Evolutionary conservation across 1,140 invertebrate species (phyloP), one percentile per base, ranked within the genome.

Genomic region (Sarcophaga bullata): DNA sequence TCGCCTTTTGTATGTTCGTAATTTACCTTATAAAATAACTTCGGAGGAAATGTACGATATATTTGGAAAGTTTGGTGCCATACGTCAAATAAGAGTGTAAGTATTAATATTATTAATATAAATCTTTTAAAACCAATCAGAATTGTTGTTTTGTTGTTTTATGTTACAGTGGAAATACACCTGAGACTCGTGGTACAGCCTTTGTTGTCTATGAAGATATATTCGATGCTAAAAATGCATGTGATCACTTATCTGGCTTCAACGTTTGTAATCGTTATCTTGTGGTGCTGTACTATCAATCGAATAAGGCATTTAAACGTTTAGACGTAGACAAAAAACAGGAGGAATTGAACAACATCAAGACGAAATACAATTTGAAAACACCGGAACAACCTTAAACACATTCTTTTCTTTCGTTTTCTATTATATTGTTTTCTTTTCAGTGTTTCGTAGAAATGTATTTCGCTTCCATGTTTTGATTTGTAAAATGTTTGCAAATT

Each of bases 31-130:
- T 88, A 99, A 99, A 93, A 99, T 99, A 81, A 99, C 98, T 80
- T 97, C 97, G n/a, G 99, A 99, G 92, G 98, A 99, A 94, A 99
- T 99, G 98, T 99, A 99, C 90, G 98, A 99, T 92, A 99, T 99
- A 85, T 99, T 99, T 93, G 98, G 99, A 52, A 99, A 99, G 93
- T 99, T 99, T 92, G 98, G 98, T 88, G 98, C 98, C 15, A 99
- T 99, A 82, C 91, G 98, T 85, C 99, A 99, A 92, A 99, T 99
- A 81, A 92, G 98, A 92, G 96, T 99, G 95, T 98, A 94, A 95
- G 96, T 95, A 88, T 84, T n/a, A n/a, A 4, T 19, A 73, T 62
- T 73, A 80, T 80, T 48, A 82, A 19, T n/a, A 52, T 81, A 68
- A n/a, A 25, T 80, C 15, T 37, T 37, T 15, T 9, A 50, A 50